Evolutionary conservation across 2,888 invertebrate species (phyloP), one percentile per base, ranked within the genome.

Genomic region (Drosophila kanekoi): DNA sequence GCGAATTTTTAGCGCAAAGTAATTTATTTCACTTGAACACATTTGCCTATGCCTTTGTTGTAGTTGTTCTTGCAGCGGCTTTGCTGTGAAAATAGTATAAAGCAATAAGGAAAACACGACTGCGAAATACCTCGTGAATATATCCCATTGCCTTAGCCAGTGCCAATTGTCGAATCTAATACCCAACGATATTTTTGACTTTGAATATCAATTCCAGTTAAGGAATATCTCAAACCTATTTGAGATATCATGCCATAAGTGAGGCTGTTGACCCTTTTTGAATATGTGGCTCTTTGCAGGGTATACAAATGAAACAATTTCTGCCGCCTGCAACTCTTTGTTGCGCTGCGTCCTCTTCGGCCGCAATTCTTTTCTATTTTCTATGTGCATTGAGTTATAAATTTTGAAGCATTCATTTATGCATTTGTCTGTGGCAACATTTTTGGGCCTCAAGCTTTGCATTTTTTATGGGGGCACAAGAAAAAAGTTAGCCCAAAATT

Each of bases 21-120:
- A 84, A 86, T 89, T 86, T 89, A 89, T 86, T 86, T 88, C 87
- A 74, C 89, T 88, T 87, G 87, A 86, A 84, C 77, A 80, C 84
- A 79, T 86, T 84, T 79, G 72, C 59, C 67, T 72, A 69, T 82
- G 63, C 49, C 43, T 53, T 73, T 57, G 53, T 44, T 69, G 37
- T 56, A 68, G 51, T 58, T 67, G 54, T 51, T 66, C 54, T 61
- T 62, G 32, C 37, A 47, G 53, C 70, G 61, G 78, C 68, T 81
- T 83, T 78, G 60, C 75, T 68, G 75, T 51, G 61, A 47, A 63
- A 69, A 49, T 59, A 57, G 33, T 47, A 61, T 60, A 58, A 45
- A 52, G 16, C 14, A 1, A 9, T 16, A n/a, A 8, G 18, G 38
- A 14, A 44, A 14, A 9, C n/a, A 13, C 9, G 10, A 37, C 23